Percentiles rank a stretch among this genome's conserved stretches.
These are phyloP conservation scores for Aradophagus sp. DNA, from an alignment of 1,140 invertebrate species.

Conservation along the genomic window DNA sequence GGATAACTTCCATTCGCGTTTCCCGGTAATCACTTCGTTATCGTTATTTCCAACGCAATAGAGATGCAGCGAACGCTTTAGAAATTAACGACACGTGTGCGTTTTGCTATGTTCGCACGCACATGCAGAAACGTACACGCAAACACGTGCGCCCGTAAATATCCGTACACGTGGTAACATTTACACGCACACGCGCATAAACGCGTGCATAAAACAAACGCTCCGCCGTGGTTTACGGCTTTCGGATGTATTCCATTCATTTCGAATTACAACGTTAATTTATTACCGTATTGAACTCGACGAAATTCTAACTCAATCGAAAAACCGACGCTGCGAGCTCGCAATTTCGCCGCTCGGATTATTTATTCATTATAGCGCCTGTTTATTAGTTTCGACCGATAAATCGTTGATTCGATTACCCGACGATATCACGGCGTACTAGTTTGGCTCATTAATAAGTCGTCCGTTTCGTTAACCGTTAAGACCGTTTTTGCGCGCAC, in stretches of 20 bases:
- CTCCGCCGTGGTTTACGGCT: constrained; percentile 33
- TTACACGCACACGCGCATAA: neutral
- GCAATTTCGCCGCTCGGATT: constrained; percentile 17
- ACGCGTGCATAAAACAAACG: constrained; percentile 20
- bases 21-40: constrained; percentile 52
- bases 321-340: constrained; percentile 10
- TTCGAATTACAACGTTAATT: constrained; percentile 45
- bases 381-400: constrained; percentile 19
- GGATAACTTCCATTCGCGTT: constrained; percentile 43
- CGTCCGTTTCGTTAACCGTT: too few species aligned
- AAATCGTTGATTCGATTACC: constrained; percentile 12
- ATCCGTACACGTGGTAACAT: too few species aligned
- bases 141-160: constrained; percentile 2
- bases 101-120: constrained; percentile 2
- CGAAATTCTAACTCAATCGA: constrained; percentile 45
- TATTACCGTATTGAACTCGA: constrained; percentile 44
- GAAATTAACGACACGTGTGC: constrained; percentile 48
- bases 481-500: too few species aligned
- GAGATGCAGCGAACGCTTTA: constrained; percentile 49
- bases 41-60: constrained; percentile 42
- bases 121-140: neutral
- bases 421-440: too few species aligned
- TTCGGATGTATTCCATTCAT: constrained; percentile 50
- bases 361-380: constrained; percentile 19
- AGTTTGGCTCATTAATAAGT: too few species aligned